Conservation (phyloP, 2,113 vertebrate genomes). For the Candoia aspera region DNA sequence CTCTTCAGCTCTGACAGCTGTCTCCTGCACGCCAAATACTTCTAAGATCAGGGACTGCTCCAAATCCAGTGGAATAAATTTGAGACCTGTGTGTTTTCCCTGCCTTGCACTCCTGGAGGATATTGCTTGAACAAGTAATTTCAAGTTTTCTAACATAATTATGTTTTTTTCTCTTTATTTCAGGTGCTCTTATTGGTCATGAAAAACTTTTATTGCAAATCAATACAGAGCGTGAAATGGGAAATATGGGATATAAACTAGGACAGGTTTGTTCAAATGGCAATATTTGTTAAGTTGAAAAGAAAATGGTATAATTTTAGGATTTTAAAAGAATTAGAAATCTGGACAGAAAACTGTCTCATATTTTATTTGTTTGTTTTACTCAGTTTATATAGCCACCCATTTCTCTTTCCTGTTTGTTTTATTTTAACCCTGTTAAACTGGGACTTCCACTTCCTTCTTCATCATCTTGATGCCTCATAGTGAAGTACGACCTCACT, state of each 20-base stretch:
- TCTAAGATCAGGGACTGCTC: neutral
- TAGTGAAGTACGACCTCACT: no score
- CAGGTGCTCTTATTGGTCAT: slow-evolving; percentile 91
- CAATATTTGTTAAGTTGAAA: neutral
- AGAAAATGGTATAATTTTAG: neutral
- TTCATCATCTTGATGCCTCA: no score
- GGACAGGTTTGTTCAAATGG: slow-evolving; percentile 83
- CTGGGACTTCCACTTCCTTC: no score
- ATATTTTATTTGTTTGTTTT: no score
- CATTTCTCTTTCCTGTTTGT: no score
- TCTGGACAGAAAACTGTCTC: no score
- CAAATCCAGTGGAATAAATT: no score
- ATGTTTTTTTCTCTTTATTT: slow-evolving; percentile 26
- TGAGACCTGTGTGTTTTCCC: neutral
- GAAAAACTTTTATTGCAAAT: slow-evolving; percentile 93
- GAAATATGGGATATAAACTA: slow-evolving; percentile 93
- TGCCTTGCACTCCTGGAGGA: neutral
- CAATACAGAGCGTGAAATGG: slow-evolving; percentile 94
- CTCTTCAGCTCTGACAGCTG: neutral
- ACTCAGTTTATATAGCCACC: no score
- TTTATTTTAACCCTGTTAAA: no score
- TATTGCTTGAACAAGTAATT: neutral
- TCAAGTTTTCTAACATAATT: neutral
- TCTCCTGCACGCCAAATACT: neutral
- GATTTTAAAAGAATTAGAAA: neutral